Evolutionary conservation across 2,113 vertebrate genomes (phyloP).

Genomic region (Eidolon helvum): DNA sequence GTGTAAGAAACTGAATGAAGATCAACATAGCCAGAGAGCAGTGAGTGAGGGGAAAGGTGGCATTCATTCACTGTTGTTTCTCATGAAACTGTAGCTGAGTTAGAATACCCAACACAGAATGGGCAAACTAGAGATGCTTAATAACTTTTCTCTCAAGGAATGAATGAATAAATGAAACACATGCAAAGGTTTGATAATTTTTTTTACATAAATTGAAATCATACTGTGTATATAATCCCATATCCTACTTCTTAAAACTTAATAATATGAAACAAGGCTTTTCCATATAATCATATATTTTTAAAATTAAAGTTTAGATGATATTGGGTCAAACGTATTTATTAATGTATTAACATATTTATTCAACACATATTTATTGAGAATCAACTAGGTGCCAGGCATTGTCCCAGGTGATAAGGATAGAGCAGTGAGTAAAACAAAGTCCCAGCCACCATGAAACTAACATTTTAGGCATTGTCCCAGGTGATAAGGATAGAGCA

Average conservation of each 20-base stretch:
- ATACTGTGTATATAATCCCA: not conserved
- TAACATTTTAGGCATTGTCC: not conserved
- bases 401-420: not conserved
- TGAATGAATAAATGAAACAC: not conserved
- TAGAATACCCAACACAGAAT: not conserved
- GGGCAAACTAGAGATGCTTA: not conserved
- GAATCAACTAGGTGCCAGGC: not conserved
- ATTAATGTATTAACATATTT: not conserved
- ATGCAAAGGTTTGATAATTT: not conserved
- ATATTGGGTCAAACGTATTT: not conserved
- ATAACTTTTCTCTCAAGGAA: not conserved
- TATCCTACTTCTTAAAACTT: not conserved
- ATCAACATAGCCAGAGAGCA: not conserved
- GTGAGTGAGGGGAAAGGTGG: not conserved
- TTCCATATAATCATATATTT: not conserved
- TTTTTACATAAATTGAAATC: not conserved
- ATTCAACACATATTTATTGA: not conserved
- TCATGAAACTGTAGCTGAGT: not conserved
- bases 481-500: not conserved
- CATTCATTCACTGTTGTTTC: not conserved
- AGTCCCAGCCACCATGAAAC: not conserved
- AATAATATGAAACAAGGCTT: not conserved
- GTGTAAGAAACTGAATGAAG: not conserved
- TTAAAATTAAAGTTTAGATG: not conserved
- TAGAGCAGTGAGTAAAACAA: not conserved